phyloP scores from a whole-genome alignment of 2,888 invertebrate species.

The Zaprionus bogoriensis region DNA sequence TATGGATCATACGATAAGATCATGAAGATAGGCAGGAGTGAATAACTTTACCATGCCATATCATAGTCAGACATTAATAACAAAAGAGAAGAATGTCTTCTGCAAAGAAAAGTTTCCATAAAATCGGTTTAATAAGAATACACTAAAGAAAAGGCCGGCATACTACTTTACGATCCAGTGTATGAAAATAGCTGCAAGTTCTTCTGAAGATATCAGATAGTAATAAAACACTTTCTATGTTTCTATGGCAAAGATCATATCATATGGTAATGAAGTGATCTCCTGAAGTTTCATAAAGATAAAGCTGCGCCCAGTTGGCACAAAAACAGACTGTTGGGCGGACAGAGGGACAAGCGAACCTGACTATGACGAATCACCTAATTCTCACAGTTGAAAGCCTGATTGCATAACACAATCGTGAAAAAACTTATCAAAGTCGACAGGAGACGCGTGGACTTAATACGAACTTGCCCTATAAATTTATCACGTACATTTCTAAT shows the following conservation, averaged over 20 bases:
- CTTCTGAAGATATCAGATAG: neutral
- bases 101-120: neutral
- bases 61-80: neutral
- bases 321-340: neutral
- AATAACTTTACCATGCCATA: neutral
- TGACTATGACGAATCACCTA: neutral
- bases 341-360: neutral
- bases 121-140: neutral
- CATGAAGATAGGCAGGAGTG: neutral
- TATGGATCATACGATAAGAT: constrained; percentile 13
- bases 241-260: neutral
- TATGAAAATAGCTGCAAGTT: neutral
- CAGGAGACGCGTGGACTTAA: too few species aligned
- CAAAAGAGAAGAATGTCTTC: neutral
- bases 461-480: neutral
- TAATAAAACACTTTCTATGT: neutral
- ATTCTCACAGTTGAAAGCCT: neutral
- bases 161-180: neutral
- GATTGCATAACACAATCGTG: neutral
- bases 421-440: neutral
- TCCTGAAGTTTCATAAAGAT: neutral
- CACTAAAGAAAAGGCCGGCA: neutral
- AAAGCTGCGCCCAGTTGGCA: neutral
- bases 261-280: neutral
- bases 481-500: neutral